Evolutionary conservation across 2,113 vertebrate genomes (phyloP).

Genomic region (Clarias macrocephalus): DNA sequence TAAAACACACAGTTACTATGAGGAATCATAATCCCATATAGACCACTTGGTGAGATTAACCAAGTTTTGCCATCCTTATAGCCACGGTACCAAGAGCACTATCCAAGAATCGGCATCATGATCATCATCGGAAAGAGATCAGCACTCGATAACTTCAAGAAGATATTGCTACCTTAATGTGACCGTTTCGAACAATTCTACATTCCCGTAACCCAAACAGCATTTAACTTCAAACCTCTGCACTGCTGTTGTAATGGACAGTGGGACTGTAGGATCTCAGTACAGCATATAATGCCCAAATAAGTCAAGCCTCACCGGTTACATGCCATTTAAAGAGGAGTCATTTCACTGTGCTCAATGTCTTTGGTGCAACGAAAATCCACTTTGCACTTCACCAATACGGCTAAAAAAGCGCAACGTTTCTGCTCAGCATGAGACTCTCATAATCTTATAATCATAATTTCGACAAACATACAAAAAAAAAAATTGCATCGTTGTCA

Average conservation of each 20-base stretch:
- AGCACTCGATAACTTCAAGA: not conserved
- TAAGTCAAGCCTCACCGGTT: not conserved
- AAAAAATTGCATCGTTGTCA: not conserved
- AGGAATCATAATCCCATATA: not conserved
- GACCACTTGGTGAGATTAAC: no score
- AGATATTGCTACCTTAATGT: not conserved
- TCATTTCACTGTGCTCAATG: not conserved
- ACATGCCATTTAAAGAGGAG: not conserved
- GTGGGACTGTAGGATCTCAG: not conserved
- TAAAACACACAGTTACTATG: no score
- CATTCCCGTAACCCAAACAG: not conserved
- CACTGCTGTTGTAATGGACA: constrained; percentile 30
- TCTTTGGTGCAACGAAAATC: not conserved
- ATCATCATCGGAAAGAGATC: not conserved
- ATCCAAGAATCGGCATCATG: not conserved
- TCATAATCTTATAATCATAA: constrained; percentile 33
- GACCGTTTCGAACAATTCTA: not conserved
- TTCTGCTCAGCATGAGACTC: constrained; percentile 14
- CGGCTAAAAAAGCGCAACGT: not conserved
- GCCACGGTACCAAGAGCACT: not conserved
- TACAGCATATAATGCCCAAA: not conserved
- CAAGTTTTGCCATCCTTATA: not conserved
- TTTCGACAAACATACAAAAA: not conserved
- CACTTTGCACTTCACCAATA: not conserved
- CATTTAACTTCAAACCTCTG: not conserved